phyloP scores from a whole-genome alignment of 1,140 invertebrate genomes.

The Pomacea maculata region DNA sequence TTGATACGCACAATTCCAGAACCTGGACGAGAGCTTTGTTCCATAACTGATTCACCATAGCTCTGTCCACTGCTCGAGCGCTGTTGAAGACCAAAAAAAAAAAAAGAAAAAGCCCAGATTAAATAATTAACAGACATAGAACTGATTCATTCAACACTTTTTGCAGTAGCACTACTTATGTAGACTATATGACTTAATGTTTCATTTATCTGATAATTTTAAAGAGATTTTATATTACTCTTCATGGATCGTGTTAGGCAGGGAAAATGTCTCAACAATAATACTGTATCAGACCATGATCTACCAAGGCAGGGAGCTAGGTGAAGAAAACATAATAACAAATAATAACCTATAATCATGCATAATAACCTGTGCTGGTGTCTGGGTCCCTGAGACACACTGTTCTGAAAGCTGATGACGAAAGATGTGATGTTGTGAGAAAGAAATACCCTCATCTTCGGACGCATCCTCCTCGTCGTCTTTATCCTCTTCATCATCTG shows the following conservation, averaged over 20 bases:
- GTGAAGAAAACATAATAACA: too few species aligned
- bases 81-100: background rate
- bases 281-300: too few species aligned
- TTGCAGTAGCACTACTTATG: too few species aligned
- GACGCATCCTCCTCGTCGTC: slow-evolving; percentile 43
- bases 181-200: too few species aligned
- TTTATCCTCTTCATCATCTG: slow-evolving; percentile 41
- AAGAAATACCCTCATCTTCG: slow-evolving; percentile 38
- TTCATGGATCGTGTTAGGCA: too few species aligned
- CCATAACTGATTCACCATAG: background rate
- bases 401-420: slow-evolving; percentile 15
- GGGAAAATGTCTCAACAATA: too few species aligned
- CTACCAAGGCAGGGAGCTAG: too few species aligned
- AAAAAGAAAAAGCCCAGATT: background rate
- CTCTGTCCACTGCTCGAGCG: slow-evolving; percentile 1
- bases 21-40: slow-evolving; percentile 38
- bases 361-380: background rate
- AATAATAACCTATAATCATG: too few species aligned
- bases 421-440: slow-evolving; percentile 23
- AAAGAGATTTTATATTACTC: too few species aligned
- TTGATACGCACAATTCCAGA: slow-evolving; percentile 28
- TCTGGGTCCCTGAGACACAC: slow-evolving; percentile 28
- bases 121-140: too few species aligned
- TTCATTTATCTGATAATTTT: too few species aligned
- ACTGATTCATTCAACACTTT: too few species aligned